Base-by-base conservation (phyloP, 1,140 invertebrate genomes). In the Brachionus manjavacas region DNA sequence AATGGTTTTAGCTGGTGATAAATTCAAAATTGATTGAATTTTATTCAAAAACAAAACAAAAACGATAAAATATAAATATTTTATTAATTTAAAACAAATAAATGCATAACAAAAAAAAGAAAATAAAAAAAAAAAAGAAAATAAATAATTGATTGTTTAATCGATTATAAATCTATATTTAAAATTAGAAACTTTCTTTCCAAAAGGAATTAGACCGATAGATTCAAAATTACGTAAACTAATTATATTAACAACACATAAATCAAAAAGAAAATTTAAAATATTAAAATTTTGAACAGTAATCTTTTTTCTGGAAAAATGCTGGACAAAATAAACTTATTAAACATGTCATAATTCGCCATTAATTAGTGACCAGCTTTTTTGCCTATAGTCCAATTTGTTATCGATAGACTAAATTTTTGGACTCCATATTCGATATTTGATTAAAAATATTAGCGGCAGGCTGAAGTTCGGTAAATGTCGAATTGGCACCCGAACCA, bases 361-460 rank as follows among this genome's bases (percentile, higher is more conserved):
- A 25, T 20, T 60, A 60, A 20, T 20, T 9, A 60, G 52, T 60
- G 31, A 31, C 66, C 66, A 68, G 31, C 66, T 11, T 39, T n/a
- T 68, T 68, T n/a, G 25, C 66, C 66, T 31, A 68, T 3, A 31
- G 3, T 68, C n/a, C 16, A 25, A 23, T 66, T 23, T 12, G 7
- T 72, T 72, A 72, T 72, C 68, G 68, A 72, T 72, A 72, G 35
- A 72, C 39, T 41, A 72, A 41, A 76, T 46, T 49, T 49, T 76
- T 49, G 20, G 41, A n/a, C 23, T 76, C 72, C 20, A 76, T 76
- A 49, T 46, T 76, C 20, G 72, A 46, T 74, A 74, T 74, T 74
- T 74, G 70, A 49, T 76, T 76, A 49, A 76, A 76, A 20, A 76
- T 12, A 20, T 20, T 46, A 12, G 72, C 12, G 1, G 72, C 72